Base-by-base conservation (phyloP, 1,140 invertebrate species). In the Ditylenchus dipsaci region DNA sequence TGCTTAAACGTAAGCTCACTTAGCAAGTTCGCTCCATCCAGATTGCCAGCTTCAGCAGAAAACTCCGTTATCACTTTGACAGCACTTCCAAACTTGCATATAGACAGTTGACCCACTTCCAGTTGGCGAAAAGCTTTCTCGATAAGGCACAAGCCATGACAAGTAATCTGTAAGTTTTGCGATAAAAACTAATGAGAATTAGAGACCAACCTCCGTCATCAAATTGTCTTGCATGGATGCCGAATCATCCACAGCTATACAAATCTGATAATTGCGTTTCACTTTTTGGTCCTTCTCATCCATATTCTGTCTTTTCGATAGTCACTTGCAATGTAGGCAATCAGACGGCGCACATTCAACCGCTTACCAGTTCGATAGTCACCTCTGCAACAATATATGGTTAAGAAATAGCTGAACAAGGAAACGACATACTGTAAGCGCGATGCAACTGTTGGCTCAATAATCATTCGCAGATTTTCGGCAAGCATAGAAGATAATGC, bases 291-390 rank as follows among this genome's bases (percentile, higher is more conserved):
- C 58, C 96, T 85, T 57, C 95, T 86, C 73, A 99, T 79, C 96
- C 96, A 99, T 79, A 99, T 99, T 83, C 96, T 95, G 81, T 99
- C 95, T 82, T 99, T 99, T 42, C 94, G 88, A 84, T 97, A 99
- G 83, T 97, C 90, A 78, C 93, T 97, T 8, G 96, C 96, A 77
- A 99, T 95, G 84, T 97, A 99, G 0, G 93, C 91, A 80, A 99
- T 96, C 1, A 95, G 69, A 84, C 95, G 93, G 56, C 93, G 88
- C 95, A 99, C 98, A 84, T 98, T 99, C 21, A 99, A 90, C 33
- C 96, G 87, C 75, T 93, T 91, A 7, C 96, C 96, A 1, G 93
- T 97, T 67, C 93, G 88, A 82, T 95, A 99, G 84, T 98, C 95
- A 71, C 92, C 92, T 74, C 90, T 86, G 73, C 56, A 83, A 21